phyloP scores from a whole-genome alignment of 2,797 vertebrate species.

The Botia almorhae region DNA sequence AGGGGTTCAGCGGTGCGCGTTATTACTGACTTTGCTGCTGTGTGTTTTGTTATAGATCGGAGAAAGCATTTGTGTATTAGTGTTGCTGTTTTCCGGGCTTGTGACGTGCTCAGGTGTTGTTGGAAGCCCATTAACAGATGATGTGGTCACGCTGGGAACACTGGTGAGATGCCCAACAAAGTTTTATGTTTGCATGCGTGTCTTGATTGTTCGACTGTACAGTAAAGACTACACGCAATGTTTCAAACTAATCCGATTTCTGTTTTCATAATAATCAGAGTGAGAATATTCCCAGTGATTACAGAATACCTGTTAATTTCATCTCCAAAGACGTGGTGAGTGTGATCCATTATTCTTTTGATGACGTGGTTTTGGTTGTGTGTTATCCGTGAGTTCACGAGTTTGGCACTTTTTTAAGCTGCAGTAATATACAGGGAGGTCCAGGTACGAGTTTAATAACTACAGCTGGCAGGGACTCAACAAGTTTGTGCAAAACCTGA shows the following conservation, averaged over 20 bases:
- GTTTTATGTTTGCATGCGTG: neutral
- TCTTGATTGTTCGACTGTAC: neutral
- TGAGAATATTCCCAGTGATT: conserved; percentile 83
- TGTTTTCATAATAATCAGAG: conserved; percentile 64
- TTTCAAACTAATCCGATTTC: no score
- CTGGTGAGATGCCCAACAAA: conserved; percentile 49
- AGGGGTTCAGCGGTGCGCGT: neutral
- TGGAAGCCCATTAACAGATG: conserved; percentile 60
- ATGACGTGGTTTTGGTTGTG: neutral
- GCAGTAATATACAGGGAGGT: neutral
- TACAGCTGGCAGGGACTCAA: neutral
- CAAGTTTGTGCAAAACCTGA: neutral
- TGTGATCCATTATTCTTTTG: conserved; percentile 41
- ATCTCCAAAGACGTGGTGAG: conserved; percentile 82
- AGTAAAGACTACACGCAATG: neutral
- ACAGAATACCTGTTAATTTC: conserved; percentile 79
- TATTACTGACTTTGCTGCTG: neutral
- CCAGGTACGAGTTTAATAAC: neutral
- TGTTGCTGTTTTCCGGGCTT: conserved; percentile 57
- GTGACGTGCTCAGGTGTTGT: conserved; percentile 57
- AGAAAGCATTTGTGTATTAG: conserved; percentile 57
- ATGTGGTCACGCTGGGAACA: conserved; percentile 55
- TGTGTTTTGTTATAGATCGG: conserved; percentile 42
- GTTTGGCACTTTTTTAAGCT: neutral
- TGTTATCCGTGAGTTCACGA: neutral